A percentile compares a stretch with the other conserved stretches of the same genome.
These are phyloP conservation scores for Gymnopithys bicolor DNA, from an alignment of 2,797 vertebrate species.

Conservation along the genomic window DNA sequence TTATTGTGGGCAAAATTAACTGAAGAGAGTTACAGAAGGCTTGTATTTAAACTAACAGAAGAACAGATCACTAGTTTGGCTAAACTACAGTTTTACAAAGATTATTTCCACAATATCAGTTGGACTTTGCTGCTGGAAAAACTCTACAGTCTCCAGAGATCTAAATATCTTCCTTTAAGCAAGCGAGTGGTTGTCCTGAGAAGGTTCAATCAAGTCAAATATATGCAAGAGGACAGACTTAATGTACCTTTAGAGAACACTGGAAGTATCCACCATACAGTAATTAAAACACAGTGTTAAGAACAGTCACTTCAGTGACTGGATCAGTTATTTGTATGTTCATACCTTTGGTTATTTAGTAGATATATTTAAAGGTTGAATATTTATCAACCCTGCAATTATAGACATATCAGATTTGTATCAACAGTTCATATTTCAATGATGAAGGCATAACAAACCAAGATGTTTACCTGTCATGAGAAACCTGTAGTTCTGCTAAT, in stretches of 20 bases:
- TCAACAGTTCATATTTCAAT: background rate
- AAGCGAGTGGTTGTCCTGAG: background rate
- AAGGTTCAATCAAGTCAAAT: background rate
- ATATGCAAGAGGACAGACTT: background rate
- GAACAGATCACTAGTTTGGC: background rate
- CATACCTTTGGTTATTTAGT: background rate
- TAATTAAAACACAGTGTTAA: background rate
- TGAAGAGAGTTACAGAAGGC: background rate
- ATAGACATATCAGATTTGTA: background rate
- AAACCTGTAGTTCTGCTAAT: conserved; percentile 91
- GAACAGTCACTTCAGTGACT: background rate
- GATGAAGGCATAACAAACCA: background rate
- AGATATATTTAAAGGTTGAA: background rate
- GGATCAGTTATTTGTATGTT: background rate
- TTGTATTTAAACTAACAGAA: background rate
- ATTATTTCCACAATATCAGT: background rate
- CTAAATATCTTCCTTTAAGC: background rate
- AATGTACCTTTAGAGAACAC: background rate
- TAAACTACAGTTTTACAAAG: background rate
- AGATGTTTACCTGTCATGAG: conserved; percentile 88
- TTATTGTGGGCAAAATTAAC: background rate
- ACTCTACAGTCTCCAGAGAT: background rate
- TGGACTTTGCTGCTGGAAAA: background rate
- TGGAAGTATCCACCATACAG: background rate
- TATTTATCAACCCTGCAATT: background rate